phyloP scores from a whole-genome alignment of 2,888 invertebrate species.

The Alitta virens region DNA sequence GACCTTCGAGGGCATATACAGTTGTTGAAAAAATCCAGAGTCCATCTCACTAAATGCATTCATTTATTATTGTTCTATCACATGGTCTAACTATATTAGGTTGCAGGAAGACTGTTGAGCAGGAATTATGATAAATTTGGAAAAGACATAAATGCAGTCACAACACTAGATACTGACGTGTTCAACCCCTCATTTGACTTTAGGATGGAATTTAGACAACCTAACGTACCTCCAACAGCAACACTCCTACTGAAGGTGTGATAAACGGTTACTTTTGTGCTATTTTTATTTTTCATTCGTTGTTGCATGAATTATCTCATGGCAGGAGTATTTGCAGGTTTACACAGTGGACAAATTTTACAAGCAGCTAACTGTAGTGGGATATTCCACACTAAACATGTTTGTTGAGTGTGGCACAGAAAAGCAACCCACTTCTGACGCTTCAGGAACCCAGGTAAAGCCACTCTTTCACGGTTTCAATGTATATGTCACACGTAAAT shows the following conservation, averaged over 20 bases:
- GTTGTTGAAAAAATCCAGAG: too few relatives aligned
- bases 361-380: constrained; percentile 47
- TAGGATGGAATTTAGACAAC: constrained; percentile 47
- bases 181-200: constrained; percentile 53
- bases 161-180: constrained; percentile 49
- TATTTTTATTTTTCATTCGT: too few relatives aligned
- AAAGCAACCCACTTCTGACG: constrained; percentile 46
- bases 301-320: too few relatives aligned
- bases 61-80: too few relatives aligned
- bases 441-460: constrained; percentile 33
- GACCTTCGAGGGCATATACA: too few relatives aligned
- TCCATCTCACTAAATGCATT: too few relatives aligned
- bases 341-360: constrained; percentile 52
- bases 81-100: too few relatives aligned
- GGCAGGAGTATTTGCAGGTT: constrained; percentile 36
- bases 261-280: constrained; percentile 16
- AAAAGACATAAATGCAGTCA: constrained; percentile 43
- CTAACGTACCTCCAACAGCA: constrained; percentile 48
- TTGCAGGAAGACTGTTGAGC: constrained; percentile 48
- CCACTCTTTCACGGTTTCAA: too few relatives aligned
- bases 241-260: constrained; percentile 54
- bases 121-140: constrained; percentile 45
- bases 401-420: constrained; percentile 53
- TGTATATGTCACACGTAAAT: too few relatives aligned
- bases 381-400: constrained; percentile 48